A percentile compares a stretch with the other conserved stretches of the same genome.
These are phyloP conservation scores for Paracyclopina nana DNA, from an alignment of 1,140 invertebrate genomes.

Conservation along the genomic window DNA sequence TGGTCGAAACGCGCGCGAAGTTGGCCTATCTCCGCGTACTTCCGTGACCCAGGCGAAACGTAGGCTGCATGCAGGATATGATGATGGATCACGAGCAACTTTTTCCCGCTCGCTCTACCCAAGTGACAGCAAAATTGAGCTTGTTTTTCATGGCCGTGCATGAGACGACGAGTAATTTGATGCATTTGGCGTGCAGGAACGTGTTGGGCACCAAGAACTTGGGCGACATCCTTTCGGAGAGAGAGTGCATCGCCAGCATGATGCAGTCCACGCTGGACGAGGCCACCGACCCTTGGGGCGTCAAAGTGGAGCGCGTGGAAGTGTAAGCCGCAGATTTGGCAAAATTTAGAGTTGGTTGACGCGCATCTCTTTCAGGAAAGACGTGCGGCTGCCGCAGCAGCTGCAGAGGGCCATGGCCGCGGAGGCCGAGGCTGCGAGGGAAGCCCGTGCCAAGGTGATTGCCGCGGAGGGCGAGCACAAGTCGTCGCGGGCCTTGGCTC, in stretches of 20 bases:
- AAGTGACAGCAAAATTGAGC: no score
- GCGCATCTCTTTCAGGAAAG: constrained; percentile 39
- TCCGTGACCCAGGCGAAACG: no score
- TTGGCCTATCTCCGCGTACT: no score
- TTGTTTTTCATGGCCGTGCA: no score
- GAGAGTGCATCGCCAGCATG: constrained; percentile 65
- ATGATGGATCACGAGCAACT: no score
- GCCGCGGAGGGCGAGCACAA: constrained; percentile 54
- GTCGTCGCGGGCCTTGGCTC: constrained; percentile 61
- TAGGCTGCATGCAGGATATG: no score
- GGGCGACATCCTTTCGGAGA: constrained; percentile 64
- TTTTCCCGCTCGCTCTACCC: no score
- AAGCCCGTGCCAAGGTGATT: constrained; percentile 36
- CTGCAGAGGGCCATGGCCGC: constrained; percentile 38
- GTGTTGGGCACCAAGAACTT: constrained; percentile 77
- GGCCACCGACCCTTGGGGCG: constrained; percentile 82
- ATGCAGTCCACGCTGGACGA: constrained; percentile 63
- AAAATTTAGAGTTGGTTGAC: no score
- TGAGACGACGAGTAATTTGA: no score
- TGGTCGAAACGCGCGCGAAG: no score
- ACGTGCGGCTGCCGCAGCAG: constrained; percentile 37
- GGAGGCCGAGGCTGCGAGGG: constrained; percentile 35
- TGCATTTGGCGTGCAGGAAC: no score
- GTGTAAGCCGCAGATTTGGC: no score
- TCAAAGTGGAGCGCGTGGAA: constrained; percentile 83